Evolutionary conservation across 2,888 invertebrate genomes (phyloP), one percentile per base, ranked within the genome.

Genomic region (Thymelicus lineola): DNA sequence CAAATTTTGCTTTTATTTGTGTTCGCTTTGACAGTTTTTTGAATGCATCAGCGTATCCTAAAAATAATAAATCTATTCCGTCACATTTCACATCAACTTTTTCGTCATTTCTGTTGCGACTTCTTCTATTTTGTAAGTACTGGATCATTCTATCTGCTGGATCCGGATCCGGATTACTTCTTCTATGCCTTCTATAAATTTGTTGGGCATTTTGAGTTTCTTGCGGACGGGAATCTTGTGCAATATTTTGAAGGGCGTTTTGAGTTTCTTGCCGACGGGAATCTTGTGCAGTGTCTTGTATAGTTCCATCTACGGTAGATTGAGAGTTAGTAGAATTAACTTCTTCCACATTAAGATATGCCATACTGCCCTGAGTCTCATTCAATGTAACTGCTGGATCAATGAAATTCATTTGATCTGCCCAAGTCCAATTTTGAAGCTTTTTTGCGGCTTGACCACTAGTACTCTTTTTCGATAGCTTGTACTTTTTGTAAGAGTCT

Each of bases 51-150:
- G 57, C 57, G n/a, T 57, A 57, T 14, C 57, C 57, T 35, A 57
- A n/a, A 57, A 57, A 57, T 35, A 57, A 57, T n/a, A 57, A 57
- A 35, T 57, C 57, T 10, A 14, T 9, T 10, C 57, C 57, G 14
- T 57, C 57, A n/a, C 35, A 57, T 57, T 28, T 6, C 9, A 57
- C 57, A 9, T 38, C 38, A n/a, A 75, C 70, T 70, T 68, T 73
- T 60, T 71, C 70, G 46, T 75, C 71, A 69, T 46, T 68, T 66
- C 58, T 64, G 69, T 73, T 72, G 59, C 55, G 70, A 66, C 72
- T 58, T 65, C 70, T 74, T 74, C 73, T 73, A 70, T 72, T 74
- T 73, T 75, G 71, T 71, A 70, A 68, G 68, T 73, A 72, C 64
- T 72, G 66, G 66, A 70, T 66, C 70, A 72, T 73, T 71, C 59